Percentiles rank a stretch among this genome's conserved stretches.
These are phyloP conservation scores for Darwinula stevensoni DNA, from an alignment of 2,888 invertebrate genomes.

Conservation along the genomic window DNA sequence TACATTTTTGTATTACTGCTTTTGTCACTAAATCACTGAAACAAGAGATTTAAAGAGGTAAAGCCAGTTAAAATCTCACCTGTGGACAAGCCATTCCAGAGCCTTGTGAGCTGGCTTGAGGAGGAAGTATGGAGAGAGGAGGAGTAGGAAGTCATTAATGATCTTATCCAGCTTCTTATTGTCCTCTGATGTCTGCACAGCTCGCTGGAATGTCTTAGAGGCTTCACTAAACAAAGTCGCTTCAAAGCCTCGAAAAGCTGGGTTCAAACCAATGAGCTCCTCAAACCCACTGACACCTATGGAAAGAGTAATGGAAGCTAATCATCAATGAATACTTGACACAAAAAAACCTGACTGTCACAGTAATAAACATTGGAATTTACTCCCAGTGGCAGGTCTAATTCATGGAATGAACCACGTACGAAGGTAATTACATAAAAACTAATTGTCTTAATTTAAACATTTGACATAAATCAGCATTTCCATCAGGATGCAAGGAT, in stretches of 20 bases:
- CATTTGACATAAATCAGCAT: slow-evolving; percentile 6
- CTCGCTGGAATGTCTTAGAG: slow-evolving; percentile 47
- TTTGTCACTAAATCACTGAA: too few relatives aligned
- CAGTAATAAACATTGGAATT: too few relatives aligned
- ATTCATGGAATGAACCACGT: too few relatives aligned
- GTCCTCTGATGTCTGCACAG: slow-evolving; percentile 36
- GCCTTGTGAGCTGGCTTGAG: slow-evolving; percentile 59
- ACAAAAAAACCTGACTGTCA: neutral
- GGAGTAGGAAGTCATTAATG: slow-evolving; percentile 44
- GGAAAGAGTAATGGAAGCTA: slow-evolving; percentile 8
- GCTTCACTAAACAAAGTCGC: slow-evolving; percentile 41
- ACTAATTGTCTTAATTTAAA: too few relatives aligned
- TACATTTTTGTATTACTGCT: too few relatives aligned
- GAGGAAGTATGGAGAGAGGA: slow-evolving; percentile 62
- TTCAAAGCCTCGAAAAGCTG: slow-evolving; percentile 38
- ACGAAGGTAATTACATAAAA: too few relatives aligned
- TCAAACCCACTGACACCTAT: slow-evolving; percentile 45
- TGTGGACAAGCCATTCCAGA: slow-evolving; percentile 75
- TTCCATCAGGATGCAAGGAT: too few relatives aligned
- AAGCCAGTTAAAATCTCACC: too few relatives aligned
- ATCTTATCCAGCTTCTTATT: slow-evolving; percentile 42
- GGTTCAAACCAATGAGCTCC: slow-evolving; percentile 42
- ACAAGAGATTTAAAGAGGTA: too few relatives aligned
- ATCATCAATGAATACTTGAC: neutral
- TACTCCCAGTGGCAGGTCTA: too few relatives aligned